Evolutionary conservation across 1,140 invertebrate genomes (phyloP).

Genomic region (Octopus bimaculoides): DNA sequence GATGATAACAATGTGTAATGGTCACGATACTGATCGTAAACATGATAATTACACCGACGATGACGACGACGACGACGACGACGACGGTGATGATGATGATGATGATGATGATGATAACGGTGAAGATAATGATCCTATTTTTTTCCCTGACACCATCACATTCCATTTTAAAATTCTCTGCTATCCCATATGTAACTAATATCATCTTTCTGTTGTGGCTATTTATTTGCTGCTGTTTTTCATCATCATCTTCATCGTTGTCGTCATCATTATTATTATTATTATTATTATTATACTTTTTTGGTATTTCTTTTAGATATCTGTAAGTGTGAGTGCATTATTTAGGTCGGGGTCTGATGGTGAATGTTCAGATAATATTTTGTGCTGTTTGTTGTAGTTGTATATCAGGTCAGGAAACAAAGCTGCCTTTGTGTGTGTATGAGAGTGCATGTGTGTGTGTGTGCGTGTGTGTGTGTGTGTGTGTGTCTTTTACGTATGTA

Average conservation of each 20-base stretch:
- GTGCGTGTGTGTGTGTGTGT: no score
- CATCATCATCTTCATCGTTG: constrained; percentile 5
- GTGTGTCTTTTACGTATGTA: no score
- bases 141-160: neutral
- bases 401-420: no score
- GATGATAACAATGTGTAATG: neutral
- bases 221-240: constrained; percentile 7
- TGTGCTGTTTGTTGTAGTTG: no score
- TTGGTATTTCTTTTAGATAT: constrained; percentile 15
- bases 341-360: no score
- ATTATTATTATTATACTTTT: constrained; percentile 1
- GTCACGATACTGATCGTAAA: constrained; percentile 5
- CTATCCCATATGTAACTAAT: constrained; percentile 8
- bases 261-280: constrained; percentile 26
- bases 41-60: neutral
- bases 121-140: constrained; percentile 1
- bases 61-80: constrained; percentile 10
- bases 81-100: constrained; percentile 10
- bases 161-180: neutral
- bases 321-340: neutral
- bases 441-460: no score
- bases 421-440: no score
- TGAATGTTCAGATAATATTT: no score
- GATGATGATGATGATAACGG: neutral
- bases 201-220: constrained; percentile 5